These are phyloP conservation scores for Pollimyrus isidori DNA, from an alignment of 2,113 vertebrate genomes.

Conservation along the genomic window DNA sequence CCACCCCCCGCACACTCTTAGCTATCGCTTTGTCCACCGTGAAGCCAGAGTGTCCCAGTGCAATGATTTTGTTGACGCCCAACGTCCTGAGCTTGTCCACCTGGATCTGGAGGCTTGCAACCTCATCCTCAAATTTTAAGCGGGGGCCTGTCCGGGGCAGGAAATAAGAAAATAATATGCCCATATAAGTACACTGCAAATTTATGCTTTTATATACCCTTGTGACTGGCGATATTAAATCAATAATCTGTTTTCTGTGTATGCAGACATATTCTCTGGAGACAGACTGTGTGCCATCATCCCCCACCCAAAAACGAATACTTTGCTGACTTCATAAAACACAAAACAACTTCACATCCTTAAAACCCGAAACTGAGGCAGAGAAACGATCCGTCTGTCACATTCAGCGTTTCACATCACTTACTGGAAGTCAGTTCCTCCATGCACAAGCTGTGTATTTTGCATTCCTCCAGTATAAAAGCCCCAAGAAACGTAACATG, in stretches of 20 bases:
- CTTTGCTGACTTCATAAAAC: neutral
- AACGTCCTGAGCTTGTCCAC: conserved; percentile 70
- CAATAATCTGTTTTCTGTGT: neutral
- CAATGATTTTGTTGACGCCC: conserved; percentile 82
- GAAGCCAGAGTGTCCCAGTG: conserved; percentile 90
- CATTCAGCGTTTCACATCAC: neutral
- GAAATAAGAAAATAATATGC: neutral
- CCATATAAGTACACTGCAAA: neutral
- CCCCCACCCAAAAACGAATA: neutral
- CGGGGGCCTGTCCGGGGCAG: conserved; percentile 55
- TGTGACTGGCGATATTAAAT: neutral
- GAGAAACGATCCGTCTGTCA: neutral
- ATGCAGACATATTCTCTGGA: neutral
- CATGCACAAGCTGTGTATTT: neutral
- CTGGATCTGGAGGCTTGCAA: conserved; percentile 65
- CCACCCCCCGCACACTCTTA: conserved; percentile 74
- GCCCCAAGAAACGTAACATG: neutral
- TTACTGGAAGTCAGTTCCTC: neutral
- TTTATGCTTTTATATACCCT: neutral
- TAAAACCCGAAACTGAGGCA: neutral
- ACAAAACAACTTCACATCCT: neutral
- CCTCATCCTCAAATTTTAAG: conserved; percentile 77
- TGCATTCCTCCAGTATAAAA: neutral
- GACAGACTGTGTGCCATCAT: neutral
- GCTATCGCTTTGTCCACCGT: conserved; percentile 71